A percentile compares a stretch with the other conserved stretches of the same genome.
Conservation (phyloP, 2,888 invertebrate genomes). For the Erannis defoliaria region DNA sequence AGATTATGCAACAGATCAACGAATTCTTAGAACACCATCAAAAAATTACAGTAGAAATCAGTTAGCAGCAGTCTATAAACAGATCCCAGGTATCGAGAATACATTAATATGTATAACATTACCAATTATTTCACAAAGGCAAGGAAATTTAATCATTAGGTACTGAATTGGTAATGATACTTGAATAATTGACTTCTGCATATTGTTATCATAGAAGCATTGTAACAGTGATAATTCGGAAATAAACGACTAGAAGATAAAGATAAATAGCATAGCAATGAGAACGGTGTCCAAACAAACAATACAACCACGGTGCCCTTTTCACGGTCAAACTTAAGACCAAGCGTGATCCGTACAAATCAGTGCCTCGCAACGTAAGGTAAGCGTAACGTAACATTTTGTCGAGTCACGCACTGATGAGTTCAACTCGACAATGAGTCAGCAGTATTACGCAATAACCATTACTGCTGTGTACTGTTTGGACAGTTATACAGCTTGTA, state of each 20-base stretch:
- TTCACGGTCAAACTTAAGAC: constrained; percentile 67
- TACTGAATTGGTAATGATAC: too few species aligned
- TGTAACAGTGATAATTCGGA: background rate
- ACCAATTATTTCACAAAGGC: too few species aligned
- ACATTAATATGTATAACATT: too few species aligned
- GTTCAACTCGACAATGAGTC: constrained; percentile 57
- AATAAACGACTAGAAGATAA: constrained; percentile 6
- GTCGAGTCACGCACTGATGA: constrained; percentile 73
- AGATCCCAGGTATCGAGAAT: background rate
- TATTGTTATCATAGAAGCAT: background rate
- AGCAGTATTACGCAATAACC: constrained; percentile 68
- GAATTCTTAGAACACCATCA: background rate
- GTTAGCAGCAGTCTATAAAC: background rate
- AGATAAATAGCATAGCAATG: constrained; percentile 4
- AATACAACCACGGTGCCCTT: constrained; percentile 53
- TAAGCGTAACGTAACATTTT: constrained; percentile 52
- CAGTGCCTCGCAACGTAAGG: constrained; percentile 57
- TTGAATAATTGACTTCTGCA: too few species aligned
- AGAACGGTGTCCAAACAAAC: constrained; percentile 33
- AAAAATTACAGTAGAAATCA: too few species aligned
- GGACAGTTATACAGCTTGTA: constrained; percentile 27
- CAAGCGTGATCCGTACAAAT: constrained; percentile 57
- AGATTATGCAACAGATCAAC: too few species aligned
- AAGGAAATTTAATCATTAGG: background rate
- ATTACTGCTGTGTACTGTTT: constrained; percentile 22